A percentile compares a stretch with the other conserved stretches of the same genome.
These are phyloP conservation scores for Lasiurus cinereus DNA, from an alignment of 2,113 vertebrate genomes.

Conservation along the genomic window DNA sequence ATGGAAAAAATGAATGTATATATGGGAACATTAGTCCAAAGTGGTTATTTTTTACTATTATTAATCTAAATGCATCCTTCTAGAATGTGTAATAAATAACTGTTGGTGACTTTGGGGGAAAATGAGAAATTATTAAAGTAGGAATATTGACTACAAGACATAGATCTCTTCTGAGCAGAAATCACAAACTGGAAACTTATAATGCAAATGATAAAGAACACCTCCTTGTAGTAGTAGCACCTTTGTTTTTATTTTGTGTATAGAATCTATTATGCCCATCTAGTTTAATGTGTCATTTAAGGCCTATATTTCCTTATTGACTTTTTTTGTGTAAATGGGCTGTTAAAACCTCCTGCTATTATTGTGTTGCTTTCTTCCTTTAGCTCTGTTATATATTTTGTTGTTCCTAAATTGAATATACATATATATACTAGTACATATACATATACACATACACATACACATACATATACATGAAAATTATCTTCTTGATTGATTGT, in stretches of 20 bases:
- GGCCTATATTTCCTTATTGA: not conserved
- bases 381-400: not conserved
- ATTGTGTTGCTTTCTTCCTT: not conserved
- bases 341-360: not conserved
- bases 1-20: not conserved
- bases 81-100: not conserved
- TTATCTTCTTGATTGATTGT: no score
- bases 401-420: not conserved
- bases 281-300: not conserved
- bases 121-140: constrained; percentile 32
- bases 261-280: not conserved
- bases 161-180: constrained; percentile 9
- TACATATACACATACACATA: no score
- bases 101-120: not conserved
- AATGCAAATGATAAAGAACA: not conserved
- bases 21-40: not conserved
- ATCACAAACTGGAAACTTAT: not conserved
- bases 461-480: no score
- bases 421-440: no score
- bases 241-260: not conserved
- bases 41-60: not conserved
- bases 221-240: not conserved
- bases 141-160: constrained; percentile 2
- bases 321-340: not conserved
- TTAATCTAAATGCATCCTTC: not conserved